Percentiles rank a stretch among this genome's conserved stretches.
Evolutionary conservation across 2,797 vertebrate genomes (phyloP).

Genomic region (Hydrocynus forskahlii): DNA sequence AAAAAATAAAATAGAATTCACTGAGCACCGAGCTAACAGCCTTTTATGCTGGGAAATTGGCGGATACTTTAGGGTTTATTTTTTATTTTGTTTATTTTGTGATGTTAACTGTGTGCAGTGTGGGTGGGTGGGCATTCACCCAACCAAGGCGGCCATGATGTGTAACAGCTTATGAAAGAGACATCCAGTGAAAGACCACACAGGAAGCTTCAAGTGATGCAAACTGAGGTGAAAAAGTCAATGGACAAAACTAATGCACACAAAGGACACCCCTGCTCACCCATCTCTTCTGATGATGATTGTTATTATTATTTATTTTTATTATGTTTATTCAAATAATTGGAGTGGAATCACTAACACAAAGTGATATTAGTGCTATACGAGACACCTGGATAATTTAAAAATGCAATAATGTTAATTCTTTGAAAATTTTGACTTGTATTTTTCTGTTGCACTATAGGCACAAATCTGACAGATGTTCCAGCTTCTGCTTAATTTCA

Average conservation of each 20-base stretch:
- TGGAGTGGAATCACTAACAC: no score
- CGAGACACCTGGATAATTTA: no score
- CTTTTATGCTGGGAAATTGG: not conserved
- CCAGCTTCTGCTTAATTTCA: no score
- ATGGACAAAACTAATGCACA: not conserved
- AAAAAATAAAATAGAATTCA: not conserved
- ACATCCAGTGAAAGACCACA: not conserved
- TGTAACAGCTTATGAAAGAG: not conserved
- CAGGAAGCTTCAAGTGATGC: not conserved
- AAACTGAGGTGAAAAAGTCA: not conserved
- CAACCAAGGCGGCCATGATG: not conserved
- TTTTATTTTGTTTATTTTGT: not conserved
- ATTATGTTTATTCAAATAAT: no score
- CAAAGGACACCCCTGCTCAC: no score
- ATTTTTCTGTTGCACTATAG: no score
- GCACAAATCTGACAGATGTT: no score
- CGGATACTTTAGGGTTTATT: not conserved
- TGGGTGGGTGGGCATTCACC: not conserved
- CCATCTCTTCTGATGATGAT: no score
- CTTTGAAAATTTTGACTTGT: no score
- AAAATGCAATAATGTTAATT: no score
- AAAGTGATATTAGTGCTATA: no score
- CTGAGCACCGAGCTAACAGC: not conserved
- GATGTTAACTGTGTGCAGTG: not conserved
- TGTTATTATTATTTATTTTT: no score